Base-by-base conservation (phyloP, 2,888 invertebrate species). In the Diadegma fenestrale region DNA sequence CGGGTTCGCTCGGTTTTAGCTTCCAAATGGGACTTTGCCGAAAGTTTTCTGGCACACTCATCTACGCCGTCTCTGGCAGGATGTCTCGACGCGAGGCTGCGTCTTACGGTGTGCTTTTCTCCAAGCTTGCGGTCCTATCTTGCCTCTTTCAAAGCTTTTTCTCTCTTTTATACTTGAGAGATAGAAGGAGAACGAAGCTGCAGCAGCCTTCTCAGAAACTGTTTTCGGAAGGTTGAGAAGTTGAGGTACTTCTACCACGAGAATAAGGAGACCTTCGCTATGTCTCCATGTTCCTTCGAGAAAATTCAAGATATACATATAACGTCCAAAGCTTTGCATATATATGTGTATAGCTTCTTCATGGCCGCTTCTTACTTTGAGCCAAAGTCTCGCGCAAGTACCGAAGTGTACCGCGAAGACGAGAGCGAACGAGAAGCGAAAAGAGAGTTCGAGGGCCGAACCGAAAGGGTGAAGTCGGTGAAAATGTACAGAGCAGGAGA, bases 31-130 rank as follows among this genome's bases (percentile, higher is more conserved):
- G 91, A 92, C 92, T 93, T 93, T 80, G 90, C 77, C 72, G 87
- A 90, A 93, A 93, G 89, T 93, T 37, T 93, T 91, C 92, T 93
- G 93, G 93, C 93, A 86, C 82, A 77, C 80, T 75, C 80, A 73
- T 80, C 80, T 73, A 66, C 54, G 66, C n/a, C 61, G 72, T 63
- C 45, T 54, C 54, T 77, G 77, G 68, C 68, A 41, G 54, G 64
- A 48, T 61, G 71, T 80, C 14, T 48, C 79, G 51, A 37, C 54
- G 17, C 26, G 75, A 58, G 79, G 48, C 45, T 69, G 85, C 77
- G 84, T 86, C 86, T 79, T 80, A 86, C 77, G 51, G 48, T 79
- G 26, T 79, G 41, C 73, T 66, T 66, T 75, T 54, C 41, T 66
- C 14, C 3, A 48, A 43, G 69, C 76, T 69, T 64, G 22, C 33